Base-by-base conservation (phyloP, 1,140 invertebrate species). In the Trichonephila clavata region DNA sequence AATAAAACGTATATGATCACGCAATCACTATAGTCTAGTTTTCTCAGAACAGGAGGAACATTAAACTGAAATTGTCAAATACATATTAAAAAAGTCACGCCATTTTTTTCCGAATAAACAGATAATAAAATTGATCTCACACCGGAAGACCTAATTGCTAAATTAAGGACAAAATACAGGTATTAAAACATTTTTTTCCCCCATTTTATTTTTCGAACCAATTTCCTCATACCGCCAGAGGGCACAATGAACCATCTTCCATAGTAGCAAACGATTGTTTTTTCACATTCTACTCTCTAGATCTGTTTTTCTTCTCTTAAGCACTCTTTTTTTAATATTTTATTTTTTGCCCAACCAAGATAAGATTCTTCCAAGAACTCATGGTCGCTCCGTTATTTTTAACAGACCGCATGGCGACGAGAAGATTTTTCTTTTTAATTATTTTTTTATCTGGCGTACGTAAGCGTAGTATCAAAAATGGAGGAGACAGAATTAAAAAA, bases 381-480 rank as follows among this genome's bases (percentile, higher is more conserved):
- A 57, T 27, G 59, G 24, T 21, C 16, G 59, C 86, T 87, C 86
- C 86, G 27, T 61, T 87, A 87, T 65, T 87, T 87, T 87, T 87
- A 63, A 43, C 86, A 87, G 86, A 87, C 86, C 20, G 86, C 86
- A 63, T 87, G 86, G 39, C 86, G 39, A 21, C 86, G 32, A 59
- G 8, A 81, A 59, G 81, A 20, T 20, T 8, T 8, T 32, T 27
- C 63, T 65, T 65, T 20, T 32, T 39, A 6, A 13, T 32, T 43
- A 63, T 87, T 43, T 39, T 80, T 80, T 77, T 81, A 24, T 84
- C n/a, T 84, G 3, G 50, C 65, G 21, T 77, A 68, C 84, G 27
- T 39, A 60, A 84, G 20, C 7, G 68, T 77, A 4, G 24, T 32
- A 32, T 77, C 27, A 32, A 77, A 77, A 77, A 77, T 16, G 83